A percentile compares a stretch with the other conserved stretches of the same genome.
These are phyloP conservation scores for Haemorhous mexicanus DNA, from an alignment of 2,113 vertebrate species.

Conservation along the genomic window DNA sequence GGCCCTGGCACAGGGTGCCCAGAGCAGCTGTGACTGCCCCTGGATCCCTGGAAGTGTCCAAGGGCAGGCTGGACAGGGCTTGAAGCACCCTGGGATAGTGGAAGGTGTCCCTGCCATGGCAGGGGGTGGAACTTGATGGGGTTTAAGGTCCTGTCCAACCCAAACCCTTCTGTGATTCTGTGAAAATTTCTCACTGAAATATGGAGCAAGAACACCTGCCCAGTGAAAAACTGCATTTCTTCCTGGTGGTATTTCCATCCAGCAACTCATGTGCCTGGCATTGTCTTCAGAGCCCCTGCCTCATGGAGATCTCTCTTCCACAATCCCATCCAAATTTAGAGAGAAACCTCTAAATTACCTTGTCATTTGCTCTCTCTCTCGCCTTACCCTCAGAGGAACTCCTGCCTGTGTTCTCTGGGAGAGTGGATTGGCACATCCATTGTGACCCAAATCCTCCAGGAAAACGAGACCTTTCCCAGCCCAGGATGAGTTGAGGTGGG, in stretches of 20 bases:
- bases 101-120: neutral
- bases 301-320: neutral
- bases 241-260: neutral
- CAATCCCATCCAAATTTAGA: neutral
- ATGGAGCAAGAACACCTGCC: neutral
- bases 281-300: neutral
- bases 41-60: neutral
- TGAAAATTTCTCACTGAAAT: neutral
- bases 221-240: neutral
- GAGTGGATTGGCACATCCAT: neutral
- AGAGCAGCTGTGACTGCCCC: neutral
- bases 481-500: neutral
- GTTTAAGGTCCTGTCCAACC: neutral
- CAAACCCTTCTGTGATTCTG: neutral
- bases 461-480: neutral
- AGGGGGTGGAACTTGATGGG: accelerated
- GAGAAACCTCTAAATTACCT: neutral
- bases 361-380: neutral
- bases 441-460: neutral
- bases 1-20: neutral
- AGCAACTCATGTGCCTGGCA: neutral
- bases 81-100: accelerated
- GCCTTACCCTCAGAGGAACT: neutral
- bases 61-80: accelerated
- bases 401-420: neutral